Evolutionary conservation across 2,888 invertebrate species (phyloP), one percentile per base, ranked within the genome.

Genomic region (Poecilus cupreus): DNA sequence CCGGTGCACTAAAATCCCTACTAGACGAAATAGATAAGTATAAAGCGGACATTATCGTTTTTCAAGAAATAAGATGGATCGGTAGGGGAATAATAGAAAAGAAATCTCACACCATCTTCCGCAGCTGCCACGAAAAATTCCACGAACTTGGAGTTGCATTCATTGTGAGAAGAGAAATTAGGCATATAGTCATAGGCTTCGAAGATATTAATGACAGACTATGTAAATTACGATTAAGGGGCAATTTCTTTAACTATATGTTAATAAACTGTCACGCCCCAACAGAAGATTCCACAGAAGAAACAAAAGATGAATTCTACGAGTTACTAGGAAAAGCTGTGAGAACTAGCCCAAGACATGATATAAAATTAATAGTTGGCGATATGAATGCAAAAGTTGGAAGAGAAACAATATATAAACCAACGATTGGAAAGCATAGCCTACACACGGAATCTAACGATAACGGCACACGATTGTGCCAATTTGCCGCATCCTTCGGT

Each of bases 361-460:
- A 84, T 22, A 49, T 83, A 10, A 82, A 82, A 78, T 80, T 84
- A 4, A 46, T 84, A 20, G 24, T 84, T n/a, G 83, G 84, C 13
- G 83, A 84, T 77, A 43, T 78, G 22, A 84, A 84, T 80, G 83
- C 84, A 11, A 83, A 84, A 79, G 72, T 84, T n/a, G 84, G 83
- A 16, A 82, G 54, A 80, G 85, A 84, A 82, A 57, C 46, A 26
- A 49, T 72, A 51, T 84, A 82, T 57, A 82, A 32, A 77, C 39
- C 81, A 39, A 81, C 80, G n/a, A 83, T 82, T 20, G 85, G 84
- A 54, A 75, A 77, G 6, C 60, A 83, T 16, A 84, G 83, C 11
- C 57, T 81, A 72, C 83, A 84, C 68, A 64, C n/a, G 8, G 51
- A 68, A 22, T 70, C 74, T 18, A 84, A 84, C 74, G 77, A 82